Evolutionary conservation across 2,113 vertebrate species (phyloP).

Genomic region (Piprites chloris): DNA sequence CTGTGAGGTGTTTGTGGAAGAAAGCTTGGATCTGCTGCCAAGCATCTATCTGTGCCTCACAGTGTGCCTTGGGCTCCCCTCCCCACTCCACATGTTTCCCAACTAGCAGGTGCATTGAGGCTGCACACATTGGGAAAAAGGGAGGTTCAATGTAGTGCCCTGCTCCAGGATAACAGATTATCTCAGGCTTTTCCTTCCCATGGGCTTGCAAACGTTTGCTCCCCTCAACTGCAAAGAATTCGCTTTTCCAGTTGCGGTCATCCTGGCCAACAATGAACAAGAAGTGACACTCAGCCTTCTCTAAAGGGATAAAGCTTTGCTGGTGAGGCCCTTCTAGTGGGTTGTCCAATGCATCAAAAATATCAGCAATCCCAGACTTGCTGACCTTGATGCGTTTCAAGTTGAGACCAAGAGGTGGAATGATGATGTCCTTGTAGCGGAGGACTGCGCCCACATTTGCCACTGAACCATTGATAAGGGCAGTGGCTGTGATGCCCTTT

Average conservation of each 20-base stretch:
- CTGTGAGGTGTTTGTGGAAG: conserved; percentile 72
- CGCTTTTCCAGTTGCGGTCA: conserved; percentile 88
- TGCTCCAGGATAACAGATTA: conserved; percentile 81
- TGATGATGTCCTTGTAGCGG: conserved; percentile 69
- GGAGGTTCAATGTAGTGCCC: conserved; percentile 90
- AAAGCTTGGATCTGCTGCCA: conserved; percentile 83
- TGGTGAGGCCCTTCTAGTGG: conserved; percentile 58
- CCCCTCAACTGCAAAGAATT: conserved; percentile 72
- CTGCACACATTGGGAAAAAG: conserved; percentile 79
- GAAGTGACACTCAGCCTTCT: conserved; percentile 81
- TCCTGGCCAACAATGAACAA: conserved; percentile 84
- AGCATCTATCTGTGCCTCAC: conserved; percentile 79
- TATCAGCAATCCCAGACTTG: conserved; percentile 70
- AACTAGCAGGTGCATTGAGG: conserved; percentile 71
- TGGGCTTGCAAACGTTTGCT: conserved; percentile 73
- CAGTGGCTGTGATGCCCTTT: conserved; percentile 79
- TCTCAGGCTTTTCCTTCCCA: conserved; percentile 76
- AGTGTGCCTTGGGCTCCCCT: conserved; percentile 82
- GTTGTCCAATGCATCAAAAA: conserved; percentile 71
- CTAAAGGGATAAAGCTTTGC: conserved; percentile 80
- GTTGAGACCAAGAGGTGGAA: conserved; percentile 67
- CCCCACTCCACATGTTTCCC: conserved; percentile 79
- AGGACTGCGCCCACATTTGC: conserved; percentile 68
- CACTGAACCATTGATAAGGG: conserved; percentile 80
- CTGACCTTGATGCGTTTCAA: neutral